phyloP scores from a whole-genome alignment of 2,888 invertebrate genomes.

The Homarus gammarus region DNA sequence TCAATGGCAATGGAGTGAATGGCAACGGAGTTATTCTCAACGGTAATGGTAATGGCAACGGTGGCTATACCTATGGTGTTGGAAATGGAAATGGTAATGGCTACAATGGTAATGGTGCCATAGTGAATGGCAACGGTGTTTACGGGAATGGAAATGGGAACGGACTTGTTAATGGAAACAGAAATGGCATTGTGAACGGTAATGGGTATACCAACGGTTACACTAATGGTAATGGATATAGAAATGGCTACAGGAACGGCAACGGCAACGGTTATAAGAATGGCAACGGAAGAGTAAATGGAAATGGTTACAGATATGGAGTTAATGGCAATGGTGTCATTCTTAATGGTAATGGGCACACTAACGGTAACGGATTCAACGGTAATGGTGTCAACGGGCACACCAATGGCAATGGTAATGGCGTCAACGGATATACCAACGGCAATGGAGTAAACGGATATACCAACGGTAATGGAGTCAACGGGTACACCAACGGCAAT shows the following conservation, averaged over 20 bases:
- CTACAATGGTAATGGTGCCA: neutral
- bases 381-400: neutral
- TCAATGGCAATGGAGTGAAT: neutral
- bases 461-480: neutral
- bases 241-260: neutral
- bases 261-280: conserved; percentile 1
- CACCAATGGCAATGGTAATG: neutral
- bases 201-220: neutral
- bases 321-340: neutral
- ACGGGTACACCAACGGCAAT: neutral
- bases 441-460: no score
- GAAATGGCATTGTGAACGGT: neutral
- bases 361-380: neutral
- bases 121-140: no score
- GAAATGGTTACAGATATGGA: neutral
- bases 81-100: neutral
- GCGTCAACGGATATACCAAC: neutral
- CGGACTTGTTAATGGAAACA: neutral
- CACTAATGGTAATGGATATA: neutral
- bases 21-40: neutral
- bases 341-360: neutral
- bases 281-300: neutral
- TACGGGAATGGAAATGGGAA: neutral
- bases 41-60: neutral
- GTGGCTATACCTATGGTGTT: neutral